Evolutionary conservation across 2,113 vertebrate species (phyloP).

Genomic region (Malurus melanocephalus): DNA sequence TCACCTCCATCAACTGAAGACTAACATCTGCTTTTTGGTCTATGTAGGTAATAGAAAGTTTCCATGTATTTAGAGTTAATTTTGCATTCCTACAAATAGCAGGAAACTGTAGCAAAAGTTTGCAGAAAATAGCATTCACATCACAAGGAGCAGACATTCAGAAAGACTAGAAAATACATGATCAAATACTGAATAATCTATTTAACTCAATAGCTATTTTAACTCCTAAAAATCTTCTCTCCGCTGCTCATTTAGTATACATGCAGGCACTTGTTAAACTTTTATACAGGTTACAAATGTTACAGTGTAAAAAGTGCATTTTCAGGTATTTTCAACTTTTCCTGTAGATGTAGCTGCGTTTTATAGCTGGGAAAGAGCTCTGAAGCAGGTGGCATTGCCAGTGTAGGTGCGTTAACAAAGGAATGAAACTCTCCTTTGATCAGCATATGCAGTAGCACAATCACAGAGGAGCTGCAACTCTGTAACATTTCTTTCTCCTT

Average conservation of each 20-base stretch:
- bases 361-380: background rate
- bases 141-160: background rate
- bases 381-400: background rate
- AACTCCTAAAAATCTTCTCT: background rate
- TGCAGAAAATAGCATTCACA: background rate
- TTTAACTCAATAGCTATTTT: background rate
- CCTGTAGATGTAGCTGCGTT: background rate
- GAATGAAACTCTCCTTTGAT: background rate
- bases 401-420: background rate
- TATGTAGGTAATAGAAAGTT: conserved; percentile 32
- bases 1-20: conserved; percentile 33
- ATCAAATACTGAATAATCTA: background rate
- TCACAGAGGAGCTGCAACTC: background rate
- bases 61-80: conserved; percentile 31
- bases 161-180: background rate
- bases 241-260: background rate
- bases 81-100: background rate
- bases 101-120: background rate
- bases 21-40: conserved; percentile 59
- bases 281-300: background rate
- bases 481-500: background rate
- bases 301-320: background rate
- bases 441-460: background rate
- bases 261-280: background rate
- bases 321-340: background rate